Conservation (phyloP, 2,797 vertebrate genomes). For the Notamacropus eugenii region DNA sequence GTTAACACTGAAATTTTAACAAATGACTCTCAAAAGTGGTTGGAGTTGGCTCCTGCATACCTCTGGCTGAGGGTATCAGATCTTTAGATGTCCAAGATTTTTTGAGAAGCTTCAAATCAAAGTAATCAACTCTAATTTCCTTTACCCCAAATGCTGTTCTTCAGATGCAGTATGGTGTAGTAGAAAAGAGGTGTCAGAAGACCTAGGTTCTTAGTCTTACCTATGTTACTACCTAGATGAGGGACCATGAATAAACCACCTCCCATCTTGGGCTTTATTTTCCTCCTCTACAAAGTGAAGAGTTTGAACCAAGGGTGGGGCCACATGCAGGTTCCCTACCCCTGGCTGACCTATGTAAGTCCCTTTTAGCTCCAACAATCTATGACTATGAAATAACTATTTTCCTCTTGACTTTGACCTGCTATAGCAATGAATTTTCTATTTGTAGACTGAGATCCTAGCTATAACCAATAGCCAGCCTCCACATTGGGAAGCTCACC, state of each 20-base stretch:
- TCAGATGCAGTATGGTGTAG: not conserved
- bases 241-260: not conserved
- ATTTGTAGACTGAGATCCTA: not conserved
- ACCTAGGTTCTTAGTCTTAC: not conserved
- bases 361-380: not conserved
- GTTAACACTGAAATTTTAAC: constrained; percentile 42
- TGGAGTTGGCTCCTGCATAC: not conserved
- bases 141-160: constrained; percentile 17
- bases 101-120: not conserved
- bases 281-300: not conserved
- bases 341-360: not conserved
- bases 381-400: not conserved
- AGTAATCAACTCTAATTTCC: not conserved
- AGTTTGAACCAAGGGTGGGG: not conserved
- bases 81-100: not conserved
- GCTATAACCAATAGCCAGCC: not conserved
- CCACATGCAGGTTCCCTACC: too few relatives aligned
- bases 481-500: not conserved
- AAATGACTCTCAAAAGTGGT: not conserved
- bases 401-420: not conserved
- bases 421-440: not conserved
- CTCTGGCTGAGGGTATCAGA: not conserved
- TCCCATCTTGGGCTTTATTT: not conserved
- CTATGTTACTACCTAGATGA: not conserved
- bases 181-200: not conserved